A percentile compares a stretch with the other conserved stretches of the same genome.
Conservation (phyloP, 2,888 invertebrate genomes). For the Lithophane leautieri region DNA sequence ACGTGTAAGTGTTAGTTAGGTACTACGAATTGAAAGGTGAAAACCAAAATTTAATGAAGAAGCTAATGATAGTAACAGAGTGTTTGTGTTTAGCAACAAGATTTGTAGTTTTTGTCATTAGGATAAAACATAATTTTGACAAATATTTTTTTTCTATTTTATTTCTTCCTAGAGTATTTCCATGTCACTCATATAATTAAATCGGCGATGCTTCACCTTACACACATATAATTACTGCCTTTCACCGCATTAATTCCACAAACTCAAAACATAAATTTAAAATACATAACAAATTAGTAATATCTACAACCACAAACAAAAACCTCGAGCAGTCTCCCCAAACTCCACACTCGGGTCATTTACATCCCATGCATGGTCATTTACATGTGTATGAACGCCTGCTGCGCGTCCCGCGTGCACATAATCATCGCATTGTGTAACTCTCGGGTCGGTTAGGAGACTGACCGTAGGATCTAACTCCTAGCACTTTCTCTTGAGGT, state of each 20-base stretch:
- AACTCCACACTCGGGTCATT: constrained; percentile 4
- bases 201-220: background rate
- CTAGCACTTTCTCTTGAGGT: constrained; percentile 42
- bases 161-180: background rate
- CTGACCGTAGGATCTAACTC: constrained; percentile 18
- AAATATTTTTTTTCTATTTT: background rate
- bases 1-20: constrained; percentile 20
- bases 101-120: background rate
- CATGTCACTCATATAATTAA: background rate
- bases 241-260: constrained; percentile 8
- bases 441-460: background rate
- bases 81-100: background rate
- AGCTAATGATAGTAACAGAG: background rate
- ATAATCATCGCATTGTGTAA: constrained; percentile 43
- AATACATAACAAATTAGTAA: constrained; percentile 21
- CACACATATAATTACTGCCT: background rate
- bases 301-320: background rate
- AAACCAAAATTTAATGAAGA: background rate
- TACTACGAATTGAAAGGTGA: background rate
- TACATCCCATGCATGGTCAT: constrained; percentile 18
- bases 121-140: background rate
- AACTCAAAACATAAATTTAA: constrained; percentile 21
- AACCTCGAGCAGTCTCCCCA: background rate
- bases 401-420: constrained; percentile 22
- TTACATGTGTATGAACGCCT: constrained; percentile 3